phyloP scores from a whole-genome alignment of 2,797 vertebrate genomes.

The Neopelma chrysocephalum region DNA sequence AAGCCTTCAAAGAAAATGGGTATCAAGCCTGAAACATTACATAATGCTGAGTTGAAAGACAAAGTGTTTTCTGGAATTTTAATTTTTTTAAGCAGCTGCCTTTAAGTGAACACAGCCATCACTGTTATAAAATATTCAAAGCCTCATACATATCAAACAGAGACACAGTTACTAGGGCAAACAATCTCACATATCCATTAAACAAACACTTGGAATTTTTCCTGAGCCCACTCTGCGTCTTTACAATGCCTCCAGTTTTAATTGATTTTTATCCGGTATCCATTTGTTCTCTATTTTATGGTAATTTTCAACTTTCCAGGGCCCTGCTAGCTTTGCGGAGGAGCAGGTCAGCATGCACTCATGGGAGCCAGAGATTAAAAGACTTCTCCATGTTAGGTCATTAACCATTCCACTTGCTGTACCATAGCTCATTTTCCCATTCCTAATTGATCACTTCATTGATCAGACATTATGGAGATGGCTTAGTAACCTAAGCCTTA shows the following conservation, averaged over 20 bases:
- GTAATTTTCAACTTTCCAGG: slow-evolving; percentile 15
- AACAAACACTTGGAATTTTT: slow-evolving; percentile 59
- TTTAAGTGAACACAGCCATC: slow-evolving; percentile 63
- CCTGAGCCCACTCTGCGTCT: not conserved
- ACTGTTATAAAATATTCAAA: slow-evolving; percentile 71
- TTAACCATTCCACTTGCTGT: slow-evolving; percentile 35
- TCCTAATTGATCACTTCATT: slow-evolving; percentile 59
- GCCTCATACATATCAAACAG: slow-evolving; percentile 71
- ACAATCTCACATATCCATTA: slow-evolving; percentile 25
- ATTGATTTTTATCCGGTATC: not conserved
- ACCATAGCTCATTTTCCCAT: slow-evolving; percentile 21
- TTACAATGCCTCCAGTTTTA: slow-evolving; percentile 6
- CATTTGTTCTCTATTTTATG: slow-evolving; percentile 22
- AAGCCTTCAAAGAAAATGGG: slow-evolving; percentile 59
- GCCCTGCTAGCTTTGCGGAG: not conserved
- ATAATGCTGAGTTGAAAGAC: slow-evolving; percentile 63
- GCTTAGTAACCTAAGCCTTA: slow-evolving; percentile 23
- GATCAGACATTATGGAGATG: slow-evolving; percentile 47
- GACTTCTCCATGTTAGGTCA: not conserved
- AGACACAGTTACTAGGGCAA: slow-evolving; percentile 62
- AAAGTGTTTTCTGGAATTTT: slow-evolving; percentile 66
- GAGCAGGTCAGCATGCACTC: not conserved
- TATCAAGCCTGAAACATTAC: slow-evolving; percentile 60
- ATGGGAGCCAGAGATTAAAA: slow-evolving; percentile 28
- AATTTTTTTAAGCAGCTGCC: slow-evolving; percentile 61